Conservation (phyloP, 2,113 vertebrate genomes). For the Mungos mungo region DNA sequence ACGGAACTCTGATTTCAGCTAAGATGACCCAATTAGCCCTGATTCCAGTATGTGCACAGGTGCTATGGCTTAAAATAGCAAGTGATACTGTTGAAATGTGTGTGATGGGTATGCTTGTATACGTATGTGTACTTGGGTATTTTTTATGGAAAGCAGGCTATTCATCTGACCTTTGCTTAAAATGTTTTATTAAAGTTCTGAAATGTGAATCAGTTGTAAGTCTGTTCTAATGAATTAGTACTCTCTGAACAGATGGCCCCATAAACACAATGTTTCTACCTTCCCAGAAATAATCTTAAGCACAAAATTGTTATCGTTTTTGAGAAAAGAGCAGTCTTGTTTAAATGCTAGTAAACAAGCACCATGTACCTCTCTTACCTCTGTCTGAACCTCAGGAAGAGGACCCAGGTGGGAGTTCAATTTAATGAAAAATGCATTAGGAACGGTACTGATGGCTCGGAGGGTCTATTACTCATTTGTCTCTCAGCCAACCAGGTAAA, state of each 20-base stretch:
- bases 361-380: constrained; percentile 63
- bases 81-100: background rate
- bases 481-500: constrained; percentile 61
- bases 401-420: constrained; percentile 70
- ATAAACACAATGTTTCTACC: constrained; percentile 65
- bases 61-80: background rate
- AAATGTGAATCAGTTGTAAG: constrained; percentile 36
- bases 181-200: constrained; percentile 45
- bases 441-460: background rate
- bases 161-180: constrained; percentile 26
- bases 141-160: constrained; percentile 1
- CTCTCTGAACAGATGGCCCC: constrained; percentile 70
- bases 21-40: background rate
- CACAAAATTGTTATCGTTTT: constrained; percentile 58
- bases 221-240: constrained; percentile 56
- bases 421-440: constrained; percentile 80
- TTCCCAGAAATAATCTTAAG: constrained; percentile 69
- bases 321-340: constrained; percentile 67
- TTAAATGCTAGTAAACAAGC: constrained; percentile 74
- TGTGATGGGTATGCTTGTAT: background rate
- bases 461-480: constrained; percentile 68
- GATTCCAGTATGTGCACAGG: background rate
- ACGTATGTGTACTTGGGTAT: background rate
- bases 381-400: constrained; percentile 73
- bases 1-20: background rate